Conservation (phyloP, 2,797 vertebrate genomes). For the Sebastes reedi region DNA sequence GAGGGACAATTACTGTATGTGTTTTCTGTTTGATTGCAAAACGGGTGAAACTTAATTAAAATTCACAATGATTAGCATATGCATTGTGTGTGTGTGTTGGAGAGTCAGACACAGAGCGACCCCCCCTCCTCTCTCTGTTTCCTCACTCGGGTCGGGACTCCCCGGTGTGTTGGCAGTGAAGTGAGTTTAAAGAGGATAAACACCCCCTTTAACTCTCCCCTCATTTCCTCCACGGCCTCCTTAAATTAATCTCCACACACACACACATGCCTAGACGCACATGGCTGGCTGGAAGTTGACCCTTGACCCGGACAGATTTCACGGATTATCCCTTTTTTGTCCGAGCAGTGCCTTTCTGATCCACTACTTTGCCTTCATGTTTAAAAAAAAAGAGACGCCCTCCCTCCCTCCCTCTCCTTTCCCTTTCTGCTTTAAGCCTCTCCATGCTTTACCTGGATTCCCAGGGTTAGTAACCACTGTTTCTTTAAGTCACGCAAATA, state of each 20-base stretch:
- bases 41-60: constrained; percentile 64
- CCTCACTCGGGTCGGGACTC: constrained; percentile 46
- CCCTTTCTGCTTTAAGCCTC: constrained; percentile 83
- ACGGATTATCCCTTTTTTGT: constrained; percentile 95
- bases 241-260: constrained; percentile 60
- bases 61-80: constrained; percentile 68
- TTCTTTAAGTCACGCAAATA: constrained; percentile 74
- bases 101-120: constrained; percentile 17
- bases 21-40: constrained; percentile 63
- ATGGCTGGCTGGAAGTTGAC: constrained; percentile 90
- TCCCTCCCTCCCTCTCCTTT: neutral
- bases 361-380: constrained; percentile 90
- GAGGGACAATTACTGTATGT: constrained; percentile 67
- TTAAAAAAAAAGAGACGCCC: constrained; percentile 82
- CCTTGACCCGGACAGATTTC: constrained; percentile 92
- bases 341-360: constrained; percentile 84
- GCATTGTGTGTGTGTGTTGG: constrained; percentile 39
- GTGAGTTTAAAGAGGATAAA: constrained; percentile 78
- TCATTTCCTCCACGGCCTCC: constrained; percentile 69
- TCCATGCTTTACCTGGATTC: constrained; percentile 87
- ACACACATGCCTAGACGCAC: constrained; percentile 80
- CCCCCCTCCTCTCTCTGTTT: constrained; percentile 22
- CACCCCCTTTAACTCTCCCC: constrained; percentile 68
- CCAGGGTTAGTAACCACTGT: constrained; percentile 59
- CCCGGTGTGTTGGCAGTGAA: constrained; percentile 68